These are phyloP conservation scores for Lepus oiostolus DNA, from an alignment of 2,797 vertebrate species.

Conservation along the genomic window DNA sequence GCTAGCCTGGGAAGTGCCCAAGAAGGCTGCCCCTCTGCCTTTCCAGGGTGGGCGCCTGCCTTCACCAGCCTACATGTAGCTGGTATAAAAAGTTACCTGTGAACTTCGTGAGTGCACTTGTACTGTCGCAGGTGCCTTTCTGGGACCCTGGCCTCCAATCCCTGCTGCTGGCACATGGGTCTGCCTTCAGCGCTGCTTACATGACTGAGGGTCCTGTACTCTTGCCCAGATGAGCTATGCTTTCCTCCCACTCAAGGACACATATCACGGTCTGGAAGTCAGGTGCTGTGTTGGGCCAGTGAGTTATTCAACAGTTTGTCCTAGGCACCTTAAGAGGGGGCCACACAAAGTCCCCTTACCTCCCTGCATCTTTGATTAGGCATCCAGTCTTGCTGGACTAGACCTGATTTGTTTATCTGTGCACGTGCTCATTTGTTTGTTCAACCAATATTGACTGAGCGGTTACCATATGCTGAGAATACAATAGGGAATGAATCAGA, in stretches of 20 bases:
- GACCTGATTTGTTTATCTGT: not conserved
- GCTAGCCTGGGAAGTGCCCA: not conserved
- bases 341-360: not conserved
- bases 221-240: not conserved
- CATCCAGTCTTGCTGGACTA: not conserved
- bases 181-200: not conserved
- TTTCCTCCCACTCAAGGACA: not conserved
- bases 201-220: not conserved
- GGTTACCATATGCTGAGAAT: not conserved
- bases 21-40: not conserved
- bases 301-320: not conserved
- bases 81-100: not conserved
- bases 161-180: not conserved
- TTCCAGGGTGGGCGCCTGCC: not conserved
- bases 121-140: not conserved
- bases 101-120: not conserved
- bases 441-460: not conserved
- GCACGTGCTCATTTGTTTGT: not conserved
- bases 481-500: not conserved
- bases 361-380: not conserved
- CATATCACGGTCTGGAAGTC: not conserved
- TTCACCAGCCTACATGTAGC: not conserved
- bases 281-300: not conserved
- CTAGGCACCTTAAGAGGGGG: not conserved
- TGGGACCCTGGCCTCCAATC: not conserved